Evolutionary conservation across 2,113 vertebrate species (phyloP).

Genomic region (Sitta europaea): DNA sequence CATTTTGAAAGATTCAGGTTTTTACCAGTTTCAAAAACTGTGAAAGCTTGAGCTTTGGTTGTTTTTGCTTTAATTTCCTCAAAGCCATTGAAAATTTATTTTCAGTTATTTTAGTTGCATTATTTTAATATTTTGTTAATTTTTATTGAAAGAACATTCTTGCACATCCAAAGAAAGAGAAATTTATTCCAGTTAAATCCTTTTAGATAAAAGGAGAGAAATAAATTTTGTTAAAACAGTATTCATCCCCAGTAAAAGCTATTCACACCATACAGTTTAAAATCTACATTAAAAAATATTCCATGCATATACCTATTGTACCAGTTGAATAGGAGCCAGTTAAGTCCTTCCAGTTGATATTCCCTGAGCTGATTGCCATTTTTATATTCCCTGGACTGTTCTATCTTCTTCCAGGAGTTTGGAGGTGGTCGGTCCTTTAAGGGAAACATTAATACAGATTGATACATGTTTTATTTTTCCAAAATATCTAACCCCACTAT

Average conservation of each 20-base stretch:
- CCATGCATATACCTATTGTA: slow-evolving; percentile 89
- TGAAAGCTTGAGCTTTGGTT: neutral
- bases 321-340: slow-evolving; percentile 99
- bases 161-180: neutral
- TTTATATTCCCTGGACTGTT: slow-evolving; percentile 93
- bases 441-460: neutral
- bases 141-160: neutral
- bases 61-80: neutral
- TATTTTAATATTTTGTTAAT: neutral
- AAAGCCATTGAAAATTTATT: neutral
- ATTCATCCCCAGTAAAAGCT: neutral
- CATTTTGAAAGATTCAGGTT: neutral
- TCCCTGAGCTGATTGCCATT: slow-evolving; percentile 98
- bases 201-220: neutral
- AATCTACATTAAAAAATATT: neutral
- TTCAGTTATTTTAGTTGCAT: neutral
- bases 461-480: neutral
- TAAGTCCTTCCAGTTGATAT: slow-evolving; percentile 98
- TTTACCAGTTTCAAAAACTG: neutral
- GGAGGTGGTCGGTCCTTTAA: slow-evolving; percentile 92
- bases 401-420: slow-evolving; percentile 95
- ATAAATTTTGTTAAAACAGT: neutral
- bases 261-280: neutral
- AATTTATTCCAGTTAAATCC: neutral
- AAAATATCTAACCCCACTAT: neutral